Base-by-base conservation (phyloP, 2,888 invertebrate species). In the Phragmatobia fuliginosa region DNA sequence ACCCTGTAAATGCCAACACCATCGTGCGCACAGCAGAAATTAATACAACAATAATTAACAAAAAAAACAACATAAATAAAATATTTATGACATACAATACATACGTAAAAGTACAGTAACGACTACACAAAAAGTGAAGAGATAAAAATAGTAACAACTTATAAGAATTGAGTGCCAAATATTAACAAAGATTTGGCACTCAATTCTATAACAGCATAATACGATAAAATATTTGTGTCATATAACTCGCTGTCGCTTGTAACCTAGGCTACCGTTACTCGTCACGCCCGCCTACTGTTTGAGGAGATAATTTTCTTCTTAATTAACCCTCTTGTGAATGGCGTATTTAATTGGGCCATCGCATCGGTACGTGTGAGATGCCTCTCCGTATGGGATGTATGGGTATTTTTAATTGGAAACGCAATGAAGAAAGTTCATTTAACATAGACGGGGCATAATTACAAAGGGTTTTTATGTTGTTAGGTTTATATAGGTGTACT, bases 231-330 rank as follows among this genome's bases (percentile, higher is more conserved):
- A 10, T 49, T 49, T 49, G 0, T 18, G 3, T 21, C 16, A 31
- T 11, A 32, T 25, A 31, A 63, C 10, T 16, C 75, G 72, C 80
- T 68, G 31, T 33, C 71, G 58, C 79, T 80, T 59, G 6, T 76
- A 1, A 6, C 78, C 83, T 82, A 62, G 10, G 38, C 68, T 81
- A 28, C 28, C 63, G 45, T 69, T 72, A 79, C 76, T 77, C 80
- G 85, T 85, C 86, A 84, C 87, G 85, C 84, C 83, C 85, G 79
- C 83, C 80, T 88, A 88, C 89, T 90, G 89, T 91, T 92, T 90
- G 91, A 92, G 89, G 85, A 93, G 93, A 93, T 92, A 92, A 94
- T 93, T 93, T 93, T 92, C 92, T 93, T 92, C 91, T 90, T 93
- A 93, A 94, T 93, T 93, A 94, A 93, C 93, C 90, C 89, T 85